These are phyloP conservation scores for Isoperla grammatica DNA, from an alignment of 2,888 invertebrate genomes.

Conservation along the genomic window DNA sequence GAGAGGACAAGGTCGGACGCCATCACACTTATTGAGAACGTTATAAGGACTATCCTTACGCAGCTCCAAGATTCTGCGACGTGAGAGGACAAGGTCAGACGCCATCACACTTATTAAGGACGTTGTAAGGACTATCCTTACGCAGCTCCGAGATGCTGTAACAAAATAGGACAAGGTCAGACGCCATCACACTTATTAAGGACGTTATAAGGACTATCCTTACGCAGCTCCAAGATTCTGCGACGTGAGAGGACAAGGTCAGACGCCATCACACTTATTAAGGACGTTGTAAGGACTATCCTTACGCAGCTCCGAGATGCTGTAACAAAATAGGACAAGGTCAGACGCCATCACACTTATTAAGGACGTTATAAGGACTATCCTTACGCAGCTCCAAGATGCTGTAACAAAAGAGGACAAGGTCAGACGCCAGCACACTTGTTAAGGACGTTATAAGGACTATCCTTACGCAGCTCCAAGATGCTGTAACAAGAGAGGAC, in stretches of 20 bases:
- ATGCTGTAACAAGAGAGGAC: no score
- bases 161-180: conserved; percentile 39
- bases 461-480: no score
- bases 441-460: no score
- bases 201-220: conserved; percentile 50
- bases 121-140: conserved; percentile 54
- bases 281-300: no score
- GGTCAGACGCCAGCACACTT: neutral
- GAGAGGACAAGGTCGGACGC: conserved; percentile 30
- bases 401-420: no score
- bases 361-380: no score
- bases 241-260: conserved; percentile 43
- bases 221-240: conserved; percentile 89
- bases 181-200: conserved; percentile 16
- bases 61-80: conserved; percentile 84
- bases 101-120: conserved; percentile 13
- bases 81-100: conserved; percentile 34
- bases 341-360: neutral
- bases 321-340: no score
- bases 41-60: conserved; percentile 60
- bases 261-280: neutral
- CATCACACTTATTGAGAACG: conserved; percentile 11
- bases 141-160: conserved; percentile 88
- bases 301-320: no score
- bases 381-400: no score